Percentiles rank a stretch among this genome's conserved stretches.
Conservation (phyloP, 2,888 invertebrate genomes). For the Conistra vaccinii region DNA sequence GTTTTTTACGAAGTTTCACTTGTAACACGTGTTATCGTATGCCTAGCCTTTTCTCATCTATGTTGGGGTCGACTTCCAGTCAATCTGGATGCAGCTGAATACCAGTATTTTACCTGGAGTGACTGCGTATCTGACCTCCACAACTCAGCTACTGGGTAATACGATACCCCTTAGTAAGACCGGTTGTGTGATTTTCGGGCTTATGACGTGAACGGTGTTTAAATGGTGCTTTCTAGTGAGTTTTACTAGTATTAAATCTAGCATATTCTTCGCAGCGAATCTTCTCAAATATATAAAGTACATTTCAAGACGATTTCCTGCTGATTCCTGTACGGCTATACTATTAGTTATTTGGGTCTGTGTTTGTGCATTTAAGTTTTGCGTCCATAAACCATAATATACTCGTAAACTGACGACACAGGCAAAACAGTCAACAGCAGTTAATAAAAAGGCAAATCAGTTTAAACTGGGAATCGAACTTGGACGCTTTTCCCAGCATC, state of each 20-base stretch:
- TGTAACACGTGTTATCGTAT: not conserved
- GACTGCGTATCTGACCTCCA: no score
- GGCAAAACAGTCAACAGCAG: not conserved
- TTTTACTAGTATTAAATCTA: not conserved
- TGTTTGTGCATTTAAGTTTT: not conserved
- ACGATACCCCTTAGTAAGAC: no score
- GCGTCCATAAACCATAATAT: no score
- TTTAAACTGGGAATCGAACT: conserved; percentile 3
- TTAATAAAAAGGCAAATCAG: not conserved
- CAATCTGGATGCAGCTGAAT: no score
- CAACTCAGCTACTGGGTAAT: no score
- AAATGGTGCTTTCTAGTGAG: no score
- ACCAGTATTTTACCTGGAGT: no score
- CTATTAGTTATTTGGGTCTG: not conserved
- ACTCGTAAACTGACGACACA: not conserved
- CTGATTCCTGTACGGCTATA: not conserved
- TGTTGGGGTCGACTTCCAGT: no score
- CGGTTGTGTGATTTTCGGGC: no score
- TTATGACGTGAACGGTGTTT: not conserved
- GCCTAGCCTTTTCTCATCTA: no score
- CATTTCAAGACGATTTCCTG: not conserved
- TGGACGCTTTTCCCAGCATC: conserved; percentile 10
- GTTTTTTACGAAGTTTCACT: not conserved
- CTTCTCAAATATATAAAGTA: no score
- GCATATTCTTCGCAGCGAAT: not conserved